Evolutionary conservation across 2,797 vertebrate species (phyloP).

Genomic region (Smutsia temminckii): DNA sequence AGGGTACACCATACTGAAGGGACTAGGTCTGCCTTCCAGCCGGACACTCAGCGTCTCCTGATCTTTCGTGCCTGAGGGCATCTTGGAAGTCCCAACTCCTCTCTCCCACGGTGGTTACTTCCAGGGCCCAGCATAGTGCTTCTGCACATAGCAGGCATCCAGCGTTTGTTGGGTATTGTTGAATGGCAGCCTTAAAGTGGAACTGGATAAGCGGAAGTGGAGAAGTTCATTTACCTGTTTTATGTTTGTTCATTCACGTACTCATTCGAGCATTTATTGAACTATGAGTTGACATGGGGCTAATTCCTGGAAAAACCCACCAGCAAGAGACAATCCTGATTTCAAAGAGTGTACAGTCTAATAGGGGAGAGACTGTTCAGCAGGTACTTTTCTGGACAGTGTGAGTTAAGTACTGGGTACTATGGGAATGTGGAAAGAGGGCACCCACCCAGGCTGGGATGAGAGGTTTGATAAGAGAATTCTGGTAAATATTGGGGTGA

Average conservation of each 20-base stretch:
- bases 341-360: neutral
- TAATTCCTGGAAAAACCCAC: neutral
- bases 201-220: neutral
- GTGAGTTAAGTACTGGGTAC: neutral
- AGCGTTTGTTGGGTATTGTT: no score
- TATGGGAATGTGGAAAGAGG: neutral
- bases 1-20: accelerated
- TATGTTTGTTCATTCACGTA: neutral
- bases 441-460: accelerated
- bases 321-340: neutral
- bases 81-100: neutral
- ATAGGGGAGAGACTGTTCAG: neutral
- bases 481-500: neutral
- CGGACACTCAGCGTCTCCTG: neutral
- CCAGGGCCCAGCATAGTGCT: neutral
- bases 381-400: neutral
- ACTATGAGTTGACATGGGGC: neutral
- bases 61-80: neutral
- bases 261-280: neutral
- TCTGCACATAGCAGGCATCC: accelerated
- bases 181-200: neutral
- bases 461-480: neutral
- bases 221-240: neutral
- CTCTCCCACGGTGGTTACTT: neutral
- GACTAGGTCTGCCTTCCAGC: neutral